A percentile compares a stretch with the other conserved stretches of the same genome.
Evolutionary conservation across 2,888 invertebrate species (phyloP).

Genomic region (Pristionchus fissidentatus): DNA sequence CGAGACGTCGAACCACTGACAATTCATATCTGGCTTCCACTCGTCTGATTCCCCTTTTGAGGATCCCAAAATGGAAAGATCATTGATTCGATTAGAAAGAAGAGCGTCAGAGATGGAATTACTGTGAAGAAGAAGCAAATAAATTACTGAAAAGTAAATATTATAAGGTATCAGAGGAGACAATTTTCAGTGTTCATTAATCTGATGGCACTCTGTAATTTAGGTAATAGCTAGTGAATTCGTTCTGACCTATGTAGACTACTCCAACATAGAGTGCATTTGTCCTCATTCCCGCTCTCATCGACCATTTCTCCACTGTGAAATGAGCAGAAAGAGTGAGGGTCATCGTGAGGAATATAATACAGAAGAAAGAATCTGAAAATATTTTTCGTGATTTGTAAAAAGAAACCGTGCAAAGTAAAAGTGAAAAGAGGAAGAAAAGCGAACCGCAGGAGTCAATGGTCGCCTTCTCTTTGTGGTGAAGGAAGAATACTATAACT

Average conservation of each 20-base stretch:
- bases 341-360: not conserved
- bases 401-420: not conserved
- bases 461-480: not conserved
- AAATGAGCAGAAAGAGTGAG: not conserved
- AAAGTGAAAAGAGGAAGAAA: not conserved
- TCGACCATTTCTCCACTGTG: conserved; percentile 1
- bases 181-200: too few relatives aligned
- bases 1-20: not conserved
- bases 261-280: not conserved
- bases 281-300: not conserved
- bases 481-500: conserved; percentile 2
- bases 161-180: too few relatives aligned
- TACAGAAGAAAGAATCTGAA: not conserved
- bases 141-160: not conserved
- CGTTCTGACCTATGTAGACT: not conserved
- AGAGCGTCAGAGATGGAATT: not conserved
- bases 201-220: too few relatives aligned
- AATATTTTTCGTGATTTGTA: too few relatives aligned
- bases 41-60: not conserved
- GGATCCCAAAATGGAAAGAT: too few relatives aligned
- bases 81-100: not conserved
- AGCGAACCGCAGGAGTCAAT: not conserved
- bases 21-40: conserved; percentile 34
- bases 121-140: conserved; percentile 10
- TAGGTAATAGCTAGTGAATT: not conserved